phyloP scores from a whole-genome alignment of 2,113 vertebrate species.

The Chloroceryle aenea region DNA sequence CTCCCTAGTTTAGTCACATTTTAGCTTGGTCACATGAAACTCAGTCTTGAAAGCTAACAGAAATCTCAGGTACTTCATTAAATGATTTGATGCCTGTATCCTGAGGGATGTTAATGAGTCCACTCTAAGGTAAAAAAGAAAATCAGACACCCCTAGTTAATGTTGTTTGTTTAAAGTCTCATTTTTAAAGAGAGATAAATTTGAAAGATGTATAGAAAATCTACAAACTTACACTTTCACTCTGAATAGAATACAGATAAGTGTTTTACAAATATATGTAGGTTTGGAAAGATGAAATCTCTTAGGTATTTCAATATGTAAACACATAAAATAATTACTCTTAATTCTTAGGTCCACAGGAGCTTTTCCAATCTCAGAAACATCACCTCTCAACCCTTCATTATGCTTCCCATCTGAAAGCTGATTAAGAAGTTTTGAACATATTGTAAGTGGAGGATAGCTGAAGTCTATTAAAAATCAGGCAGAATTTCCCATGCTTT shows the following conservation, averaged over 20 bases:
- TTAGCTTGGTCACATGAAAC: neutral
- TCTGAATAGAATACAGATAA: neutral
- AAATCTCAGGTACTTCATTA: neutral
- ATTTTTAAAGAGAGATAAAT: neutral
- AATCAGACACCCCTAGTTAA: neutral
- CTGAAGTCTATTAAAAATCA: neutral
- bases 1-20: slow-evolving; percentile 12
- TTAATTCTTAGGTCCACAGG: neutral
- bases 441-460: neutral
- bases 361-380: neutral
- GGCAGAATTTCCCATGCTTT: neutral
- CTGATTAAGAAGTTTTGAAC: neutral
- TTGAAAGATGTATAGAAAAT: neutral
- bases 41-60: neutral
- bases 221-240: neutral
- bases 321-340: neutral
- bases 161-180: neutral
- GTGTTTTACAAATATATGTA: neutral
- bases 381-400: neutral
- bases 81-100: neutral
- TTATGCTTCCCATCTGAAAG: neutral
- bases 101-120: neutral
- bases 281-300: neutral
- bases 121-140: neutral
- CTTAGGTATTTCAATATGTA: neutral